Percentiles rank a stretch among this genome's conserved stretches.
Evolutionary conservation across 1,140 invertebrate species (phyloP).

Genomic region (Pollicipes pollicipes): DNA sequence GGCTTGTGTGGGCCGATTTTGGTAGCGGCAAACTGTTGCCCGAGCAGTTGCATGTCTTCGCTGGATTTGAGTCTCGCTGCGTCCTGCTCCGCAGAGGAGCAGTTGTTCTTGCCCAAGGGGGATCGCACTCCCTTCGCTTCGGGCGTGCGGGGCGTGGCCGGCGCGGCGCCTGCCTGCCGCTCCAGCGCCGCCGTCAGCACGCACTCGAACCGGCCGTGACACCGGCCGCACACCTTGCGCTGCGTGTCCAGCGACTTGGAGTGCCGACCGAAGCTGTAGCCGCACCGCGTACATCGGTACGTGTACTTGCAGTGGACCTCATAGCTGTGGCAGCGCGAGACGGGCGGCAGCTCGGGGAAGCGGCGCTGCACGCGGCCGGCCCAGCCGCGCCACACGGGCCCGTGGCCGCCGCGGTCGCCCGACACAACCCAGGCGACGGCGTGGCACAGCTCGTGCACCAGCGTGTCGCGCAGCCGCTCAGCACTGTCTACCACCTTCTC

Average conservation of each 20-base stretch:
- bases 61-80: no score
- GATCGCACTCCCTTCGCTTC: no score
- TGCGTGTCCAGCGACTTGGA: conserved; percentile 67
- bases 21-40: no score
- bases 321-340: conserved; percentile 63
- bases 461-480: conserved; percentile 54
- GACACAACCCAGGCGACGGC: conserved; percentile 69
- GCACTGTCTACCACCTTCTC: conserved; percentile 8
- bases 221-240: conserved; percentile 59
- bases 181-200: no score
- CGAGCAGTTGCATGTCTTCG: no score
- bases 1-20: no score
- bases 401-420: conserved; percentile 53
- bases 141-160: no score
- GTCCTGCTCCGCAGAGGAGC: no score
- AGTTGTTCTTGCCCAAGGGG: no score
- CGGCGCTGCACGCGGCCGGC: conserved; percentile 30
- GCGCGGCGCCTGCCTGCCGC: no score
- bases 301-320: conserved; percentile 66
- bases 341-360: conserved; percentile 61
- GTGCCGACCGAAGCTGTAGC: conserved; percentile 60
- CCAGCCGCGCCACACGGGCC: conserved; percentile 66
- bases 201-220: conserved; percentile 58
- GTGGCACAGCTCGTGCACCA: conserved; percentile 83
- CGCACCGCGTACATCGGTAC: no score